A percentile compares a stretch with the other conserved stretches of the same genome.
Conservation (phyloP, 2,113 vertebrate genomes). For the Cyprinodon tularosa region DNA sequence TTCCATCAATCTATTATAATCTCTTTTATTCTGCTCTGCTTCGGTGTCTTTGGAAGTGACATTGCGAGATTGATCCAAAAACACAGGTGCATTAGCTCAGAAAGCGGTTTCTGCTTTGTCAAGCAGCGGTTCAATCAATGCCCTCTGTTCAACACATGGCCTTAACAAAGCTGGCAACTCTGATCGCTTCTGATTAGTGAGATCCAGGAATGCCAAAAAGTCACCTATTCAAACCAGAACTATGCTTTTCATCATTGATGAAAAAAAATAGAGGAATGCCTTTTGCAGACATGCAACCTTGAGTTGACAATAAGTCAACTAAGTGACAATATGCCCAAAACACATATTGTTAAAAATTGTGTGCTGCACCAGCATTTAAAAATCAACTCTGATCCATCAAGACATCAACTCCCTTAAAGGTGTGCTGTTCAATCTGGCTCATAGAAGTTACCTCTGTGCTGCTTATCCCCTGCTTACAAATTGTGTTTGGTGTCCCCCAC, state of each 20-base stretch:
- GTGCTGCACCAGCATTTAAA: not conserved
- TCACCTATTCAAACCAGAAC: not conserved
- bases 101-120: slow-evolving; percentile 81
- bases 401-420: not conserved
- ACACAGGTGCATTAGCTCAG: slow-evolving; percentile 78
- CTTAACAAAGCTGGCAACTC: slow-evolving; percentile 60
- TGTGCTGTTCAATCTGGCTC: not conserved
- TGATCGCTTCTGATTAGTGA: slow-evolving; percentile 68
- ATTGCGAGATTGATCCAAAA: slow-evolving; percentile 75
- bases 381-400: not conserved
- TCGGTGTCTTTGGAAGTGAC: slow-evolving; percentile 67
- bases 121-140: slow-evolving; percentile 79
- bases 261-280: not conserved
- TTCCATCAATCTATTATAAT: not conserved
- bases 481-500: not conserved
- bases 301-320: no score
- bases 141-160: slow-evolving; percentile 62
- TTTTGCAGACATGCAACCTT: not conserved
- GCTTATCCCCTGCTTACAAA: not conserved
- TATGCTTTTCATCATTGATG: not conserved
- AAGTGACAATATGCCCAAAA: not conserved
- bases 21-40: slow-evolving; percentile 11
- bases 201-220: slow-evolving; percentile 47
- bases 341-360: not conserved
- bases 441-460: not conserved